Evolutionary conservation across 2,797 vertebrate genomes (phyloP).

Genomic region (Pseudotriccus pelzelni): DNA sequence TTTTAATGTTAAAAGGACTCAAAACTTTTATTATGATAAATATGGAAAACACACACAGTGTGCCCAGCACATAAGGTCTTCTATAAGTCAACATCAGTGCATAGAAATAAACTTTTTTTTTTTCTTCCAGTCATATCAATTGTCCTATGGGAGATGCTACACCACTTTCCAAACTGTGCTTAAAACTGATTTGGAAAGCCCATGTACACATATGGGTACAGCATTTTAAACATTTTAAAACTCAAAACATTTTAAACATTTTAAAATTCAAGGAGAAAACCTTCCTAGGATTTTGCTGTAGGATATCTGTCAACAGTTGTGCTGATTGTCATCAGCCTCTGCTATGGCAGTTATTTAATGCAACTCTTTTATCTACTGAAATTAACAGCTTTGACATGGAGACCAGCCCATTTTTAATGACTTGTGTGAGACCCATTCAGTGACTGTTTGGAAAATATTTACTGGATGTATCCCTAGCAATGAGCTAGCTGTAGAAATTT

Average conservation of each 20-base stretch:
- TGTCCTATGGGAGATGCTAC: background rate
- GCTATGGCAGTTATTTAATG: background rate
- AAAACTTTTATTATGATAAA: background rate
- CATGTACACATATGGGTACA: background rate
- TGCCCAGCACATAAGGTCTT: background rate
- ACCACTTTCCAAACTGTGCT: background rate
- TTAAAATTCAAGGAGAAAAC: background rate
- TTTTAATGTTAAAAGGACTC: background rate
- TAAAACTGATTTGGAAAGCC: background rate
- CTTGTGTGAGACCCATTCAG: background rate
- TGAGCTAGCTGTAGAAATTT: background rate
- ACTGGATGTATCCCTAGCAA: background rate
- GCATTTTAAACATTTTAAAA: too few species aligned
- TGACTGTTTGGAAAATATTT: background rate
- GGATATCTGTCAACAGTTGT: background rate
- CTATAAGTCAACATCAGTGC: background rate
- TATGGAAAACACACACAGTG: rapidly evolving
- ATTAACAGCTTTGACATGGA: background rate
- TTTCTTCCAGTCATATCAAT: background rate
- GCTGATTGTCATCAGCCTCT: background rate
- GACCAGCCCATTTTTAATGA: background rate
- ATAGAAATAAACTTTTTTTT: background rate
- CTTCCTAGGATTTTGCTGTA: background rate
- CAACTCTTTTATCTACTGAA: background rate
- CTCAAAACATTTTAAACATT: background rate